Evolutionary conservation across 2,113 vertebrate species (phyloP), one percentile per base, ranked within the genome.

Genomic region (Hoplias malabaricus): DNA sequence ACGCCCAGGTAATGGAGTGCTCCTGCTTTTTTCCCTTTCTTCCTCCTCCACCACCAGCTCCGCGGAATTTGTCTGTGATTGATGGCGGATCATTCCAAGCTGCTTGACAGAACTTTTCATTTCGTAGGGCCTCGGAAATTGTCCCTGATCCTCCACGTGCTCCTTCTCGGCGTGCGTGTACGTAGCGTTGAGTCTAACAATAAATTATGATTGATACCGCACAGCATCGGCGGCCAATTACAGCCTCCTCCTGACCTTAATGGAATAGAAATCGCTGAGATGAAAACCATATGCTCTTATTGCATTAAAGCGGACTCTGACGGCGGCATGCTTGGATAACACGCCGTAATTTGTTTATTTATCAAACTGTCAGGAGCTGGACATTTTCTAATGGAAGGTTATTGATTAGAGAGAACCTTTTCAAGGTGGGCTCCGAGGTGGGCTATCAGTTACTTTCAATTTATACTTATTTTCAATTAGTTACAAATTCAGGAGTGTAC

Each of bases 91-190:
- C 92, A 93, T 93, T 94, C 92, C 82, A 84, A 95, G 94, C 89
- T 94, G 92, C 92, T 94, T 94, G 93, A 93, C 92, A 96, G 94
- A 92, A 92, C 93, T 95, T 97, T 95, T 94, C 93, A 94, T 98
- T 98, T 94, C 91, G 79, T n/a, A n/a, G n/a, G 79, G 46, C 90
- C 84, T 84, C 86, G 92, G 91, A 96, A 98, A 98, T 95, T 94
- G 93, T 90, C 94, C 93, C 94, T 94, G 95, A 94, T 85, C 90
- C 90, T 93, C 90, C 85, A 89, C 86, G 85, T 92, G 91, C 85
- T 94, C 93, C 87, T 91, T 94, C 91, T 95, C 86, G 82, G 85
- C 83, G 85, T 90, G 86, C 69, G 78, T 79, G 59, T 80, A 78
- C 74, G 83, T 80, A 84, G 82, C 80, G 80, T 89, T 82, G 84